Percentiles rank a stretch among this genome's conserved stretches.
These are phyloP conservation scores for Ifrita kowaldi DNA, from an alignment of 2,113 vertebrate species.

Conservation along the genomic window DNA sequence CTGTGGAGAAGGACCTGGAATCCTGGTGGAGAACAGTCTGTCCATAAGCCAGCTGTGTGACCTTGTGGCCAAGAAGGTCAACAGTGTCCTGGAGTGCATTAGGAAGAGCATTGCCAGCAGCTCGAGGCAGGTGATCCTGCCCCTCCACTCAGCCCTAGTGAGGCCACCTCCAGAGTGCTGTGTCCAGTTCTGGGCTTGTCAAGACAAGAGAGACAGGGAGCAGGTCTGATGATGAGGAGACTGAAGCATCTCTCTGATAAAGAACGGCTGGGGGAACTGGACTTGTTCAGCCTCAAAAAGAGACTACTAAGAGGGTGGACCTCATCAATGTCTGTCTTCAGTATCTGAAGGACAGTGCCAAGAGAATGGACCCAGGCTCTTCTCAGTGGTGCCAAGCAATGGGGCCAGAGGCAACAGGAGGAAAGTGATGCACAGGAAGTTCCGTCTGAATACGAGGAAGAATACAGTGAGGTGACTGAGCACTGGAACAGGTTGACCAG, in stretches of 20 bases:
- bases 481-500: background rate
- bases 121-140: rapidly evolving
- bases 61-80: background rate
- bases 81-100: rapidly evolving
- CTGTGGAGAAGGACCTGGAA: background rate
- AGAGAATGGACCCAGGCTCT: background rate
- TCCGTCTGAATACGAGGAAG: background rate
- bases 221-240: background rate
- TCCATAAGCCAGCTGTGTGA: background rate
- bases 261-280: no score
- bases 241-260: background rate
- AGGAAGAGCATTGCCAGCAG: background rate
- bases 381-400: background rate
- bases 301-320: no score
- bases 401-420: background rate
- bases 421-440: background rate
- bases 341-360: background rate
- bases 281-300: background rate
- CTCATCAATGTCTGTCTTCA: background rate
- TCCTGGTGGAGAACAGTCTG: no score
- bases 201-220: no score
- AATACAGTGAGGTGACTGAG: background rate
- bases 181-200: background rate
- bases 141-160: rapidly evolving
- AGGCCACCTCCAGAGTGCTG: background rate